These are phyloP conservation scores for Aspidiotus destructor DNA, from an alignment of 2,888 invertebrate genomes.

Conservation along the genomic window DNA sequence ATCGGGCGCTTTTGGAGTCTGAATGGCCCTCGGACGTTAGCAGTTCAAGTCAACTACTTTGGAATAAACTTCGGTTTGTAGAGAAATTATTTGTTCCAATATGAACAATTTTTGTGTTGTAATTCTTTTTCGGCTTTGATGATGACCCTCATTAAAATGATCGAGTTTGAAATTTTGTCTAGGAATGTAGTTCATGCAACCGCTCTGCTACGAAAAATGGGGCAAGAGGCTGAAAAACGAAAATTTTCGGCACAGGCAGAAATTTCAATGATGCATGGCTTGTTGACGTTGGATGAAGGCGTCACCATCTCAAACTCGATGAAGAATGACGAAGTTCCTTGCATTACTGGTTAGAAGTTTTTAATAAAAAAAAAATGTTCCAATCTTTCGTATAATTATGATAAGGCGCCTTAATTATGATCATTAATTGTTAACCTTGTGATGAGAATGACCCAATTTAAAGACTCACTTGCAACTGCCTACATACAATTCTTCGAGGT, in stretches of 20 bases:
- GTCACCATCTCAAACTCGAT: too few relatives aligned
- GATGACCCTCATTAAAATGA: too few relatives aligned
- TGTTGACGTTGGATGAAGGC: constrained; percentile 9
- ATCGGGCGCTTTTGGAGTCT: constrained; percentile 79
- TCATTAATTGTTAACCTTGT: too few relatives aligned
- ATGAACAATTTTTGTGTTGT: too few relatives aligned
- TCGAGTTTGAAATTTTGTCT: neutral
- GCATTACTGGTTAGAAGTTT: too few relatives aligned
- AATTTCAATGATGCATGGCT: constrained; percentile 23
- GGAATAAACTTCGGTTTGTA: constrained; percentile 72
- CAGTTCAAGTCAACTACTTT: constrained; percentile 72
- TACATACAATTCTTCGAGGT: too few relatives aligned
- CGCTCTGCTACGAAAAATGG: constrained; percentile 75
- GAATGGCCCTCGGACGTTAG: constrained; percentile 81
- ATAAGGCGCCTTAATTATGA: too few relatives aligned
- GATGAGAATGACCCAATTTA: too few relatives aligned
- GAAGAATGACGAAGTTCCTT: too few relatives aligned
- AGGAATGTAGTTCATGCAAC: constrained; percentile 78
- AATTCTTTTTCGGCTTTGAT: neutral
- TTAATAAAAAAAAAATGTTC: too few relatives aligned
- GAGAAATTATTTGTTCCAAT: neutral
- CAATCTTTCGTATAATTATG: too few relatives aligned
- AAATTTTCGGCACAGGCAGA: constrained; percentile 34
- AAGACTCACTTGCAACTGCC: too few relatives aligned
- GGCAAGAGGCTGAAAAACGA: constrained; percentile 47